Evolutionary conservation across 2,113 vertebrate species (phyloP).

Genomic region (Sinosuthora webbiana): DNA sequence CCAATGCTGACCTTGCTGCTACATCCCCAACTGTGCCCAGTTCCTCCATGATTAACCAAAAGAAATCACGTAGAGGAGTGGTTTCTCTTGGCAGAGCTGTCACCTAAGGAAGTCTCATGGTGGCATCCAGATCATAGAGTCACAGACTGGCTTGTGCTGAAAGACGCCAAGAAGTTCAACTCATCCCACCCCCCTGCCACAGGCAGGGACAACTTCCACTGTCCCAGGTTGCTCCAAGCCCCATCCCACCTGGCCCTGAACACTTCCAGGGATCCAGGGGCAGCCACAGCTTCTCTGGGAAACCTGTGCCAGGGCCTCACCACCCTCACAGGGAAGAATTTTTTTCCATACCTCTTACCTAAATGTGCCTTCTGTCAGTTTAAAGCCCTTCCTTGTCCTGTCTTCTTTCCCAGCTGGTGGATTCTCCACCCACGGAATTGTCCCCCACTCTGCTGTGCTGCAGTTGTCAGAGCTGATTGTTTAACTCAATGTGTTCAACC

Average conservation of each 20-base stretch:
- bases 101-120: neutral
- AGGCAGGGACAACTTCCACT: neutral
- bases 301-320: accelerated
- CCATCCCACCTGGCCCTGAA: accelerated
- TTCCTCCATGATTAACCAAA: neutral
- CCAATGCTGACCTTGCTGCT: neutral
- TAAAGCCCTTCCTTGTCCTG: neutral
- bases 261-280: neutral
- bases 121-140: neutral
- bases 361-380: neutral
- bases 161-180: neutral
- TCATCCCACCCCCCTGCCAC: accelerated
- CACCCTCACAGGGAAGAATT: neutral
- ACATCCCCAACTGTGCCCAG: neutral
- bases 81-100: neutral
- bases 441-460: neutral
- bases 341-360: neutral
- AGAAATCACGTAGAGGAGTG: neutral
- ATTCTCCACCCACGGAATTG: neutral
- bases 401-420: accelerated
- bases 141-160: neutral
- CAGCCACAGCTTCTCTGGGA: neutral
- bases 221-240: neutral
- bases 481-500: neutral
- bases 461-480: neutral